phyloP scores from a whole-genome alignment of 2,797 vertebrate species.

The Lagocephalus sceleratus region DNA sequence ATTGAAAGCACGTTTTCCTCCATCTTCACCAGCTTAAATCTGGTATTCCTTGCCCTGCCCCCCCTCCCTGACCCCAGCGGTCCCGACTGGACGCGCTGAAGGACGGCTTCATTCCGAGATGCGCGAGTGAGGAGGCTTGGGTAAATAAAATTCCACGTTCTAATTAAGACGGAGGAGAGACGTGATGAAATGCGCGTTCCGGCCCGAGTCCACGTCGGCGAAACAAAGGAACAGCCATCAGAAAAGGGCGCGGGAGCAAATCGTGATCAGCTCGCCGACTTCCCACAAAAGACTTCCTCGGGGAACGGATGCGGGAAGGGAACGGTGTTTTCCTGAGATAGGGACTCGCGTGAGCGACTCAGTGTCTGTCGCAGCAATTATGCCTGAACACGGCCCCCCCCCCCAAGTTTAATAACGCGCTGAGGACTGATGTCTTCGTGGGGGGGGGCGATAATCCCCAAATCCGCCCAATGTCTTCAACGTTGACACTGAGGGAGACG shows the following conservation, averaged over 20 bases:
- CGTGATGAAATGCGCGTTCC: neutral
- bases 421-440: conserved; percentile 27
- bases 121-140: too few species aligned
- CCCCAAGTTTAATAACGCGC: conserved; percentile 26
- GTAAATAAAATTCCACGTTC: too few species aligned
- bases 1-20: too few species aligned
- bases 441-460: conserved; percentile 43
- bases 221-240: conserved; percentile 1
- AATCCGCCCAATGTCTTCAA: conserved; percentile 51
- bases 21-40: too few species aligned
- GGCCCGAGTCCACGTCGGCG: neutral
- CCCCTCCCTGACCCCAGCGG: too few species aligned
- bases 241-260: neutral
- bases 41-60: too few species aligned
- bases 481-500: conserved; percentile 30
- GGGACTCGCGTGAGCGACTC: conserved; percentile 7
- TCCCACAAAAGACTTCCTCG: conserved; percentile 13
- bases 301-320: conserved; percentile 27
- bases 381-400: conserved; percentile 39
- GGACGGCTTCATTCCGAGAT: too few species aligned
- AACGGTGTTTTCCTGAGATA: conserved; percentile 39
- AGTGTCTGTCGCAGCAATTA: conserved; percentile 35
- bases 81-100: too few species aligned
- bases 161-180: neutral
- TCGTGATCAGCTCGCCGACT: conserved; percentile 17